A percentile compares a stretch with the other conserved stretches of the same genome.
Conservation (phyloP, 2,888 invertebrate species). For the Microplitis manilae region DNA sequence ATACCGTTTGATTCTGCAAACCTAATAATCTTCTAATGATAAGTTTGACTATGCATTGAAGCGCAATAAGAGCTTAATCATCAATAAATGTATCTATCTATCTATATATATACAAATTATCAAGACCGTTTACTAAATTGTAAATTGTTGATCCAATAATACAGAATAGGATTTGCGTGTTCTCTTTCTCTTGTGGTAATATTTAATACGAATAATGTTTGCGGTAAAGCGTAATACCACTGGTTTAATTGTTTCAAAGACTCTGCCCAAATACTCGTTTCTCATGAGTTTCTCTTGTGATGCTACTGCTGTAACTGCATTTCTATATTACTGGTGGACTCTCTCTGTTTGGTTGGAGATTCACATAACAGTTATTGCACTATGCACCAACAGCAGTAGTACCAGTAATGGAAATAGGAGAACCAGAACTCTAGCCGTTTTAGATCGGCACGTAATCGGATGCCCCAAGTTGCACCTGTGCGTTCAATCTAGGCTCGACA, state of each 20-base stretch:
- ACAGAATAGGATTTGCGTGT: neutral
- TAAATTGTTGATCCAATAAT: constrained; percentile 16
- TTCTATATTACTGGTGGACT: neutral
- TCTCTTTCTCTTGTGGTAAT: neutral
- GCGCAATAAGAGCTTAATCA: neutral
- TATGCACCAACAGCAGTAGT: neutral
- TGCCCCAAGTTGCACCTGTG: constrained; percentile 40
- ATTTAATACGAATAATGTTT: constrained; percentile 32
- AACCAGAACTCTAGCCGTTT: constrained; percentile 31
- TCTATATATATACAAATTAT: neutral
- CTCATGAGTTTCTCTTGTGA: constrained; percentile 16
- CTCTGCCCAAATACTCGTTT: constrained; percentile 41
- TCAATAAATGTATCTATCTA: neutral
- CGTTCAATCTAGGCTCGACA: constrained; percentile 42
- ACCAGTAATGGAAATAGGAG: neutral
- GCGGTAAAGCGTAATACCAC: constrained; percentile 28
- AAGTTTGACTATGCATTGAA: neutral
- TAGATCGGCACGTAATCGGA: constrained; percentile 42
- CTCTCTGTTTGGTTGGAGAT: neutral
- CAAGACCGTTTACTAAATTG: neutral
- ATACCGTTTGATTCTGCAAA: constrained; percentile 20
- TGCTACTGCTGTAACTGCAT: neutral
- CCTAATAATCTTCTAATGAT: constrained; percentile 1
- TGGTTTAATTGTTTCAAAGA: constrained; percentile 44
- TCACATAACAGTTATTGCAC: neutral